phyloP scores from a whole-genome alignment of 2,797 vertebrate species.

The Notolepis coatsorum region DNA sequence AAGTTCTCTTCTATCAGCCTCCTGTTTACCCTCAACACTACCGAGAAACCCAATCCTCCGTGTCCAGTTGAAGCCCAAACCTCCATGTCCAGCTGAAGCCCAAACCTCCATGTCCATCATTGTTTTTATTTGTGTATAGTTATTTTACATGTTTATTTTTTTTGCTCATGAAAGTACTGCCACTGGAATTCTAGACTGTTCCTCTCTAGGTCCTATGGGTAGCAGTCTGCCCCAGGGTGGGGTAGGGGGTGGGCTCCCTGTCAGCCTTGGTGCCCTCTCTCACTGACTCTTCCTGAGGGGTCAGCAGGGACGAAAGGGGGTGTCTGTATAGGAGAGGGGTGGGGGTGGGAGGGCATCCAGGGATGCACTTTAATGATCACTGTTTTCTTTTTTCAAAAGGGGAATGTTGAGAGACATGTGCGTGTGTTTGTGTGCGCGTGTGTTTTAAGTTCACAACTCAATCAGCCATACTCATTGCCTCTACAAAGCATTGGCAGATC shows the following conservation, averaged over 20 bases:
- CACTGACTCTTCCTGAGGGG: slow-evolving; percentile 55
- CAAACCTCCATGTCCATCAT: slow-evolving; percentile 60
- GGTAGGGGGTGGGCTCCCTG: slow-evolving; percentile 49
- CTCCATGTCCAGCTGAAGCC: slow-evolving; percentile 70
- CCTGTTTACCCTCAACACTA: slow-evolving; percentile 50
- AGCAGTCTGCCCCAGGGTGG: slow-evolving; percentile 48
- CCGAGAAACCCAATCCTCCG: slow-evolving; percentile 57
- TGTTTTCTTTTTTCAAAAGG: slow-evolving; percentile 50
- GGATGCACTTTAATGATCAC: slow-evolving; percentile 82
- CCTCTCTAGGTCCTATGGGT: slow-evolving; percentile 63
- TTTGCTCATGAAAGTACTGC: slow-evolving; percentile 75
- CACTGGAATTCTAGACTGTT: slow-evolving; percentile 76
- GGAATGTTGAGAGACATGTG: slow-evolving; percentile 45
- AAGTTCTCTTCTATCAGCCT: slow-evolving; percentile 44
- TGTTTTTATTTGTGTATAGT: slow-evolving; percentile 62
- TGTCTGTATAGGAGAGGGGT: background rate
- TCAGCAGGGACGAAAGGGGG: slow-evolving; percentile 34
- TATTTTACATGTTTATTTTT: slow-evolving; percentile 42
- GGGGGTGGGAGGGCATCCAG: slow-evolving; percentile 65
- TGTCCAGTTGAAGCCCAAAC: slow-evolving; percentile 66
- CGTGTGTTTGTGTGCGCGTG: slow-evolving; percentile 45
- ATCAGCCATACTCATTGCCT: slow-evolving; percentile 79
- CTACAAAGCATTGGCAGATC: slow-evolving; percentile 72
- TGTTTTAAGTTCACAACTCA: slow-evolving; percentile 68
- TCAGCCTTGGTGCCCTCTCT: slow-evolving; percentile 50